phyloP scores from a whole-genome alignment of 2,113 vertebrate genomes.

The Pseudonaja textilis region DNA sequence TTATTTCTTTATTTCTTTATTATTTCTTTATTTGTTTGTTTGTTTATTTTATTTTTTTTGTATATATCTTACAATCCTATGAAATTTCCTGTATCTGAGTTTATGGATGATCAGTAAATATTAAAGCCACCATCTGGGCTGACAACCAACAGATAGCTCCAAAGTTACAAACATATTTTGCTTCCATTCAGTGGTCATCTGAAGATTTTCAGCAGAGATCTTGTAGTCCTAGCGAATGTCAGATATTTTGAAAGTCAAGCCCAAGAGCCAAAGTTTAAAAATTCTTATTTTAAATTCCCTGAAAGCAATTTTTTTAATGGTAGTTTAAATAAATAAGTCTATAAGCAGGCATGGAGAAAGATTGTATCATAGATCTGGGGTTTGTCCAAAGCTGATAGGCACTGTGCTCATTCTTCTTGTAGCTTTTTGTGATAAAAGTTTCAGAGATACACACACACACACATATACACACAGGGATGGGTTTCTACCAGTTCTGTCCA shows the following conservation, averaged over 20 bases:
- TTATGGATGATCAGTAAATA: background rate
- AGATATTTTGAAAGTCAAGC: background rate
- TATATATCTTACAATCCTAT: background rate
- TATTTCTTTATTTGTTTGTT: too few species aligned
- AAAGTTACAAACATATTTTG: background rate
- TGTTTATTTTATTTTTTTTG: too few species aligned
- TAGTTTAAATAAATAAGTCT: background rate
- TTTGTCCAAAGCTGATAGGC: background rate
- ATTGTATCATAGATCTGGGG: background rate
- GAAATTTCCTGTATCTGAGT: background rate
- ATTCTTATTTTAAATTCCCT: background rate
- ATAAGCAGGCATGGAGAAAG: background rate
- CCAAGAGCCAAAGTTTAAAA: background rate
- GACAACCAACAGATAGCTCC: background rate
- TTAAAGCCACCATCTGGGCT: background rate
- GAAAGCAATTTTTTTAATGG: background rate
- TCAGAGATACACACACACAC: background rate
- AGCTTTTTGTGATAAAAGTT: background rate
- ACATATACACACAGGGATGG: too few species aligned
- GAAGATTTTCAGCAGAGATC: background rate
- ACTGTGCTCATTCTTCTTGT: background rate
- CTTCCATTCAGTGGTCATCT: background rate
- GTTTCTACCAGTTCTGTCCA: too few species aligned
- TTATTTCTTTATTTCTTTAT: background rate
- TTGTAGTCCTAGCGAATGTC: background rate